Base-by-base conservation (phyloP, 2,113 vertebrate species). In the Forbesichthys agassizii region DNA sequence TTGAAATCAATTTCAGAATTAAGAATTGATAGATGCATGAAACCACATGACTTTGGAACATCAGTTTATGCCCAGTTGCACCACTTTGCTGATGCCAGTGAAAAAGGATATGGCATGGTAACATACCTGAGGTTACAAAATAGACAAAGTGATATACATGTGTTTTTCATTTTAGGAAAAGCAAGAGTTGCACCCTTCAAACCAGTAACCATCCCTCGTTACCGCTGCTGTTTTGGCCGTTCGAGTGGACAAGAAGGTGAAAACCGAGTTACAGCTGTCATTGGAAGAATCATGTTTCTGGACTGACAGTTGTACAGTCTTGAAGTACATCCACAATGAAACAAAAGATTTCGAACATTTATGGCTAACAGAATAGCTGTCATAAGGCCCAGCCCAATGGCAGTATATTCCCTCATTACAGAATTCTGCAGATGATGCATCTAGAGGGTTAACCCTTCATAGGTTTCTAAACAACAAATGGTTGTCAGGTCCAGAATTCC, bases 261-360 rank as follows among this genome's bases (percentile, higher is more conserved):
- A 51, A 42, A 36, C 12, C 11, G 68, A 72, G 33, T 12, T 77
- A 13, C 10, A 71, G 7, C 42, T 57, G 1, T 1, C 27, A 2
- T 42, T 68, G 2, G 33, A 57, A 18, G 13, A 55, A 5, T 71
- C 63, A 9, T 3, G 13, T 8, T 77, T 77, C 52, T 71, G 75
- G 75, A 72, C 69, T 3, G 69, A 77, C n/a, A 79, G 71, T 11
- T 60, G 48, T 10, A 27, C 66, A 33, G 73, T 75, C 4, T 11
- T 75, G 3, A 75, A 75, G 8, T 71, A 76, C 3, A 47, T 66
- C 18, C 46, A n/a, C 13, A 71, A 76, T 14, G 56, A 66, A 54
- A 18, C 46, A 51, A n/a, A 16, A 52, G 73, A 27, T 75, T 64
- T 18, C 53, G 58, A 11, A 70, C 67, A 9, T 66, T 71, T 36